Evolutionary conservation across 2,113 vertebrate species (phyloP).

Genomic region (Uropsilus gracilis): DNA sequence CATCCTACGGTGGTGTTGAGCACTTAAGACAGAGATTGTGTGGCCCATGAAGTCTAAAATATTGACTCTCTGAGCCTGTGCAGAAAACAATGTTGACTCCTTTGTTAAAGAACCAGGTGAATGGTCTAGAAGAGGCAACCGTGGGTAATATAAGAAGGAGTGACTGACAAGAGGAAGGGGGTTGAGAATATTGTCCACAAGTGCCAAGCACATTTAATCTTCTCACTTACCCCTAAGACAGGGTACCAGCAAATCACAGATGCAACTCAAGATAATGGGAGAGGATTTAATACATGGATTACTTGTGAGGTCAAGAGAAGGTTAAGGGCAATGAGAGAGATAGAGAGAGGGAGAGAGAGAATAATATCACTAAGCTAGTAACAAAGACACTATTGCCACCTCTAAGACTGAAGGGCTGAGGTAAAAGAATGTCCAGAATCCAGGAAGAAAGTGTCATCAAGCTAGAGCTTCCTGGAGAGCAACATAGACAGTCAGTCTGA

Average conservation of each 20-base stretch:
- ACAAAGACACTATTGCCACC: background rate
- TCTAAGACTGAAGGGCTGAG: background rate
- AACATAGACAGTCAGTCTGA: background rate
- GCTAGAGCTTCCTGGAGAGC: background rate
- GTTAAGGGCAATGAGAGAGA: too few species aligned
- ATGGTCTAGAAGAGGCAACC: background rate
- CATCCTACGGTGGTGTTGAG: background rate
- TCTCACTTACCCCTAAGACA: background rate
- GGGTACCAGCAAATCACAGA: background rate
- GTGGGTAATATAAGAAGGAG: background rate
- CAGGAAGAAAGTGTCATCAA: background rate
- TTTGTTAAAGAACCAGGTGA: slow-evolving; percentile 38
- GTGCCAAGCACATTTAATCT: background rate
- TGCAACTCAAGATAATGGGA: background rate
- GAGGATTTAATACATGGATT: background rate
- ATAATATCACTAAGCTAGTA: too few species aligned
- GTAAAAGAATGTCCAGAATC: background rate
- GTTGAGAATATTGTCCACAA: background rate
- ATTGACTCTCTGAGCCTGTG: background rate
- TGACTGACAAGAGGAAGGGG: background rate
- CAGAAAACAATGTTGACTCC: background rate
- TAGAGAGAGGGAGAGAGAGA: too few species aligned
- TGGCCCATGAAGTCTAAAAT: background rate
- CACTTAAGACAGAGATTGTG: background rate
- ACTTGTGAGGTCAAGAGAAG: background rate